phyloP scores from a whole-genome alignment of 2,113 vertebrate species.

The Crotalus helleri region DNA sequence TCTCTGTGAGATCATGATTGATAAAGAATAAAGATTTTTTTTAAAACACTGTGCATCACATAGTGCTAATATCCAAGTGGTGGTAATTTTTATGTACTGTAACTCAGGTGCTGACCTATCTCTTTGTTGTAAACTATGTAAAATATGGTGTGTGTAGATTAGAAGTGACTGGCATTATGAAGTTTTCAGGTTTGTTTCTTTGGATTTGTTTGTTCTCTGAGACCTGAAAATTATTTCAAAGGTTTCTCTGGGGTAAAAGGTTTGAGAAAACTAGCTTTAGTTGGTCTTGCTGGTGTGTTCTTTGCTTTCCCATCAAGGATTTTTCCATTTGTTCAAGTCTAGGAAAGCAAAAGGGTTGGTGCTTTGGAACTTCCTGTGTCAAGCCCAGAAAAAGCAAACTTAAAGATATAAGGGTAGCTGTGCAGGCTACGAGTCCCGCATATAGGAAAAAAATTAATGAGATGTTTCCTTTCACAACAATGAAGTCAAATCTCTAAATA shows the following conservation, averaged over 20 bases:
- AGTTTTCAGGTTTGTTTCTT: constrained; percentile 10
- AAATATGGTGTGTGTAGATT: background rate
- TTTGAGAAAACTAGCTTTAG: background rate
- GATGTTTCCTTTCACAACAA: background rate
- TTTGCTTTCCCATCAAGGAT: background rate
- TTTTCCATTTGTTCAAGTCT: background rate
- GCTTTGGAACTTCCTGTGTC: background rate
- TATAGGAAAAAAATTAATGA: background rate
- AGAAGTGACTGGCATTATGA: constrained; percentile 11
- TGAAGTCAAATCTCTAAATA: background rate
- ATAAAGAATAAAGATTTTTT: background rate
- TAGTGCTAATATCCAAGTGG: background rate
- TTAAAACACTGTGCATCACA: background rate
- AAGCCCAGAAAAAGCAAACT: background rate
- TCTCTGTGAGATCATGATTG: background rate
- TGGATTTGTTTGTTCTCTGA: background rate
- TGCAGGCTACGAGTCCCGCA: background rate
- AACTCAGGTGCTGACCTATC: background rate
- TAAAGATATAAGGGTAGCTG: background rate
- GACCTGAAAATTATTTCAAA: background rate
- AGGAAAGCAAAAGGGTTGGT: background rate
- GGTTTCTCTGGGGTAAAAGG: background rate
- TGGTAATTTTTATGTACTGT: background rate
- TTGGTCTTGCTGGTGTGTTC: background rate
- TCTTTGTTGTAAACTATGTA: background rate